Conservation (phyloP, 2,888 invertebrate species). For the Scaptodrosophila latifasciaeformis region DNA sequence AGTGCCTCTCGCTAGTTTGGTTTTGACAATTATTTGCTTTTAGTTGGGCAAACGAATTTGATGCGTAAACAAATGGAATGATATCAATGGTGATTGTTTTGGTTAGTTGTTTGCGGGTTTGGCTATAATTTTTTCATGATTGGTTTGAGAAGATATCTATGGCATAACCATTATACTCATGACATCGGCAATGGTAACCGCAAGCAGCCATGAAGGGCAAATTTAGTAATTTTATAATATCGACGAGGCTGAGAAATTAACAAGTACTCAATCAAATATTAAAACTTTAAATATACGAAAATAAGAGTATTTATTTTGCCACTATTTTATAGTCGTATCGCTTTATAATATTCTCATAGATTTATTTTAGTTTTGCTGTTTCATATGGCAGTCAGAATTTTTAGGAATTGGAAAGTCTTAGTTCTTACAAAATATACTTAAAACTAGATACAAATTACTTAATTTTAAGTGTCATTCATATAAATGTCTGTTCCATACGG, state of each 20-base stretch:
- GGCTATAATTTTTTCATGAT: conserved; percentile 9
- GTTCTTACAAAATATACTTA: no score
- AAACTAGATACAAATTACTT: conserved; percentile 39
- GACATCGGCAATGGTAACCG: conserved; percentile 35
- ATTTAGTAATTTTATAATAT: conserved; percentile 57
- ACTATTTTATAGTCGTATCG: background rate
- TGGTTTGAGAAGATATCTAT: conserved; percentile 40
- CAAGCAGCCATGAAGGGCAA: conserved; percentile 58
- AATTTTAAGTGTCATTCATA: conserved; percentile 18
- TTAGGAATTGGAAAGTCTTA: background rate
- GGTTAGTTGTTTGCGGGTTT: conserved; percentile 18
- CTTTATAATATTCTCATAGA: background rate
- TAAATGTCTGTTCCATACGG: background rate
- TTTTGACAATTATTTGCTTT: conserved; percentile 21
- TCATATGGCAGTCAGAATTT: conserved; percentile 45
- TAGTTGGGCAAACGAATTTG: conserved; percentile 27
- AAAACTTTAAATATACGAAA: conserved; percentile 40
- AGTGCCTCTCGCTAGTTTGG: conserved; percentile 1
- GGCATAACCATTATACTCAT: conserved; percentile 14
- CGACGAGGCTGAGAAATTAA: conserved; percentile 55
- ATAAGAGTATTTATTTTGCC: conserved; percentile 17
- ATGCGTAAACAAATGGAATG: conserved; percentile 35
- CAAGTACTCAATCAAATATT: conserved; percentile 42
- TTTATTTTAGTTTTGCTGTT: conserved; percentile 11
- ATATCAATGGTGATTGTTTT: conserved; percentile 43